Evolutionary conservation across 2,888 invertebrate species (phyloP).

Genomic region (Pseudococcus jackbeardsleyi): DNA sequence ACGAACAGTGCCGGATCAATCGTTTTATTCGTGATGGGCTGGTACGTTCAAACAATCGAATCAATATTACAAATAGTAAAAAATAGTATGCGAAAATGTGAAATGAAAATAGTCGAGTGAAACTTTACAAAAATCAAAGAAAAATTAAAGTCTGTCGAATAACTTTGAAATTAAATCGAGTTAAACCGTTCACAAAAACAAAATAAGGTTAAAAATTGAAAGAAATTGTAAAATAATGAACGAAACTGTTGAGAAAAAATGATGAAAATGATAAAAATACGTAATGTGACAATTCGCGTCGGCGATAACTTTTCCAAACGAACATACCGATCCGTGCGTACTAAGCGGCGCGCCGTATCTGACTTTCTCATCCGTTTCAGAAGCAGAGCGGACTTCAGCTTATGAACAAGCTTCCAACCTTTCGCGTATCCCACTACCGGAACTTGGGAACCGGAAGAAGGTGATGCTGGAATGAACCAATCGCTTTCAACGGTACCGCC

Average conservation of each 20-base stretch:
- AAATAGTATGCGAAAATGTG: not conserved
- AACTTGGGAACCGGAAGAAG: constrained; percentile 57
- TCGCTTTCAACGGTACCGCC: constrained; percentile 57
- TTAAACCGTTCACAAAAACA: not conserved
- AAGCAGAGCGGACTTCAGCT: not conserved
- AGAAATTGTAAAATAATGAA: not conserved
- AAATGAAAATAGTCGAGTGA: not conserved
- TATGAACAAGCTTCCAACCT: constrained; percentile 27
- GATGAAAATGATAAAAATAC: not conserved
- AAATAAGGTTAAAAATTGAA: not conserved
- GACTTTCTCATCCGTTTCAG: constrained; percentile 43
- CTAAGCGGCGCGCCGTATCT: constrained; percentile 30
- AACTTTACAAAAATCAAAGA: not conserved
- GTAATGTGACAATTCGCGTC: not conserved
- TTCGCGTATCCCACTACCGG: constrained; percentile 56
- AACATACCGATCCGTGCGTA: constrained; percentile 15
- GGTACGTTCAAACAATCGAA: not conserved
- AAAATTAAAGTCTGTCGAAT: not conserved
- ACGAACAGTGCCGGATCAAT: not conserved
- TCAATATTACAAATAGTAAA: not conserved
- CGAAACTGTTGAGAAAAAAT: not conserved
- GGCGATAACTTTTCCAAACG: not conserved
- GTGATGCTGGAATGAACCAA: constrained; percentile 53
- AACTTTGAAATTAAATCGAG: not conserved
- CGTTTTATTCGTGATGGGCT: not conserved